Base-by-base conservation (phyloP, 2,888 invertebrate genomes). In the Clitarchus hookeri region DNA sequence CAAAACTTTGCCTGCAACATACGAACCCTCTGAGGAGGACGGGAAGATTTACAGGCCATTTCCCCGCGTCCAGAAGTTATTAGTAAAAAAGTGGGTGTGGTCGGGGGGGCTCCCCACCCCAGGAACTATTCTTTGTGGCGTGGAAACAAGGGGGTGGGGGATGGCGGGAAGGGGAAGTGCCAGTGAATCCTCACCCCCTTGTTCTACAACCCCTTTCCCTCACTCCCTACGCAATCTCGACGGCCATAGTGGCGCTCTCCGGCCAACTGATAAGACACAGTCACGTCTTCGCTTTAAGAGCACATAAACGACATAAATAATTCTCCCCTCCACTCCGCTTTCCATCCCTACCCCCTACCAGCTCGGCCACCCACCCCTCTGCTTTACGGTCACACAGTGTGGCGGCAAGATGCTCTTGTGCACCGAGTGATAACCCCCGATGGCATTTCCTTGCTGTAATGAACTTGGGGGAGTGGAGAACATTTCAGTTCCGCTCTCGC, bases 221-320 rank as follows among this genome's bases (percentile, higher is more conserved):
- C n/a, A 65, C 0, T 23, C 23, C 19, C 65, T 8, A 19, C 65
- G 6, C 65, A 6, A 65, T 65, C 65, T 65, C 65, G 65, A 65
- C 65, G 65, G 8, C 65, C n/a, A 23, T n/a, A 23, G 65, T 19
- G n/a, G 65, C 3, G 0, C n/a, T 65, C 65, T 23, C 65, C 65
- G 65, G 65, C 65, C 65, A 65, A 23, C 65, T 65, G 65, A 65
- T 65, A 65, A 65, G 65, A 65, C 65, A 65, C 19, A 65, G 65
- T 65, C 65, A 65, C 65, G 65, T 65, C 65, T 65, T 65, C 65
- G 65, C 65, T 65, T 65, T 65, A 65, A 65, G 65, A 16, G 65
- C 65, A 23, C 65, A 65, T 65, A 65, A 65, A 65, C 65, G 65
- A 65, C 65, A 65, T 65, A 65, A 65, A 65, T 65, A 65, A 65